Percentiles rank a stretch among this genome's conserved stretches.
Conservation (phyloP, 2,888 invertebrate genomes). For the Pseudococcus longispinus region DNA sequence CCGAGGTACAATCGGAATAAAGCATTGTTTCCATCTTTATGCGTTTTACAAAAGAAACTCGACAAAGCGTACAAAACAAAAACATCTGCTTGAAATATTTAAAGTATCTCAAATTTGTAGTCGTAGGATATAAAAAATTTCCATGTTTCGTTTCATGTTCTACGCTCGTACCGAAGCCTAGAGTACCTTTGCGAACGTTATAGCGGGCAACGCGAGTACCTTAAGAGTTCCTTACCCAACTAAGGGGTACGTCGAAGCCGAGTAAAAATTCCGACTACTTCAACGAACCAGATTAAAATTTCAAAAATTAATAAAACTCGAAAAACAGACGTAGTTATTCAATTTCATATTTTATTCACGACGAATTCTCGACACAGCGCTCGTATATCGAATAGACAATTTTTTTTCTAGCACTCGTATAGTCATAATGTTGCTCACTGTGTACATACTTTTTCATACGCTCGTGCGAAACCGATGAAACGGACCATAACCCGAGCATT, state of each 20-base stretch:
- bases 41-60: neutral
- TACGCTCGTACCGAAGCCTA: neutral
- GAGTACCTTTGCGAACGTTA: neutral
- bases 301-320: conserved; percentile 22
- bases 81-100: conserved; percentile 1
- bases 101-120: neutral
- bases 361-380: neutral
- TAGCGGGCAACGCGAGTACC: neutral
- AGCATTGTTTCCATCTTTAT: neutral
- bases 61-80: neutral
- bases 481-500: neutral
- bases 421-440: neutral
- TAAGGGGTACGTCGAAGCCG: neutral
- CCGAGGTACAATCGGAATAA: neutral
- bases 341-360: neutral
- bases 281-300: neutral
- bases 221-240: neutral
- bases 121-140: conserved; percentile 4
- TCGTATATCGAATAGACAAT: neutral
- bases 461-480: neutral
- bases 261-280: neutral
- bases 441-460: neutral
- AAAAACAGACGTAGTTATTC: neutral
- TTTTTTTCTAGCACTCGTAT: neutral
- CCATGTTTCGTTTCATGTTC: neutral